Base-by-base conservation (phyloP, 1,140 invertebrate genomes). In the Trichogramma pretiosum region DNA sequence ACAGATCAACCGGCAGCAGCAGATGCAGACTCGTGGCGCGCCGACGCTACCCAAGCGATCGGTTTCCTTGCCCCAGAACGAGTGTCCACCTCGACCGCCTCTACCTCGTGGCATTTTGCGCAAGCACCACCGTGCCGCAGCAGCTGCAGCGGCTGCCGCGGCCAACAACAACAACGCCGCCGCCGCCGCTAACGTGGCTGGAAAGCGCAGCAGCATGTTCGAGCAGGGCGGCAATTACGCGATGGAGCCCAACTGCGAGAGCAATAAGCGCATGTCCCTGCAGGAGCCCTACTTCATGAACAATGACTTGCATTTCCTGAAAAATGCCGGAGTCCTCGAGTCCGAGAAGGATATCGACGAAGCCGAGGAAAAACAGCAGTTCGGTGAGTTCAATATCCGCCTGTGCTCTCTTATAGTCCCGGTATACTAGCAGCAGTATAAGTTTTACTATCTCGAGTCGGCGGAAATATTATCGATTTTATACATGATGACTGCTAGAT, bases 181-280 rank as follows among this genome's bases (percentile, higher is more conserved):
- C 1, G 32, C 30, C 0, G 40, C 34, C 1, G 41, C 44, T 1
- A 34, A 23, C 14, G 33, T 35, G 5, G 73, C 76, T 17, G 74
- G 67, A 22, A 87, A 87, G 66, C 73, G 85, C 26, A 87, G 83
- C 57, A 87, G 84, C 49, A 86, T 87, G 83, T 84, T 87, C 59
- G 87, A 87, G 65, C 79, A 84, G 63, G 70, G 70, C 10, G 68
- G 66, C 5, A 74, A 79, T 30, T 75, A 79, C 40, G 76, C 77
- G 34, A 64, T 70, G 30, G 75, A 74, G n/a, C 66, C 72, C 49
- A 2, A 24, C 67, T 10, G 64, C 68, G 60, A 67, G 34, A 80
- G 80, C 60, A 75, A 77, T 38, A 84, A 85, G 62, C 70, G 83
- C 40, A 76, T 80, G 63, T 85, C 82, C 5, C 60, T 84, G 14